Evolutionary conservation across 2,797 vertebrate genomes (phyloP).

Genomic region (Chloroceryle amazona): DNA sequence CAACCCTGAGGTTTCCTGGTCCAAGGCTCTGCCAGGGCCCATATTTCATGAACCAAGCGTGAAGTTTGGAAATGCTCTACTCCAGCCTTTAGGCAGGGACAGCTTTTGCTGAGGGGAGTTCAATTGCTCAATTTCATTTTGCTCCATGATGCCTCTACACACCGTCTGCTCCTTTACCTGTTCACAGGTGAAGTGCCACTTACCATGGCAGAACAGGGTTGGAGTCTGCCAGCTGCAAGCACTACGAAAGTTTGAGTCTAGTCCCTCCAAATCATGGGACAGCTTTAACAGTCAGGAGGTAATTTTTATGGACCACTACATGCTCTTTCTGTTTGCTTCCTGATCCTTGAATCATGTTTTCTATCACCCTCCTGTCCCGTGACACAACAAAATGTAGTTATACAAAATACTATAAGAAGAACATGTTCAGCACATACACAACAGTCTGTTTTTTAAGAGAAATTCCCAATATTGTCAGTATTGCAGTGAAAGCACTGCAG

Average conservation of each 20-base stretch:
- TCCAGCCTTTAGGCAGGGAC: not conserved
- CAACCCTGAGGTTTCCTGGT: not conserved
- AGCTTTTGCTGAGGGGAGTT: not conserved
- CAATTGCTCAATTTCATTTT: not conserved
- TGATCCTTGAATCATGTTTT: not conserved
- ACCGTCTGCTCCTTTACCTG: not conserved
- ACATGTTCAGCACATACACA: not conserved
- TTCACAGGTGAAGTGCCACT: not conserved
- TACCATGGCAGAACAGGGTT: not conserved
- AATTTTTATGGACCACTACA: not conserved
- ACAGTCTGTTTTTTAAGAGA: not conserved
- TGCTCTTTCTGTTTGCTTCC: not conserved
- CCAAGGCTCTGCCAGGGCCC: not conserved
- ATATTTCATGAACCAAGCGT: not conserved
- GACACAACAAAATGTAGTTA: not conserved
- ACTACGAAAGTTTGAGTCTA: not conserved
- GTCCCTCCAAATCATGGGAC: not conserved
- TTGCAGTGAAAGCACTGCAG: not conserved
- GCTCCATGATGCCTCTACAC: not conserved
- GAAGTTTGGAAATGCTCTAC: not conserved
- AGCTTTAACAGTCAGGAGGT: not conserved
- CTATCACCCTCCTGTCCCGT: accelerated
- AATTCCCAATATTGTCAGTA: not conserved
- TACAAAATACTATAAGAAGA: not conserved
- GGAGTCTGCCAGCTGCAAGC: not conserved